Evolutionary conservation across 1,140 invertebrate genomes (phyloP), one percentile per base, ranked within the genome.

Genomic region (Eriosoma lanigerum): DNA sequence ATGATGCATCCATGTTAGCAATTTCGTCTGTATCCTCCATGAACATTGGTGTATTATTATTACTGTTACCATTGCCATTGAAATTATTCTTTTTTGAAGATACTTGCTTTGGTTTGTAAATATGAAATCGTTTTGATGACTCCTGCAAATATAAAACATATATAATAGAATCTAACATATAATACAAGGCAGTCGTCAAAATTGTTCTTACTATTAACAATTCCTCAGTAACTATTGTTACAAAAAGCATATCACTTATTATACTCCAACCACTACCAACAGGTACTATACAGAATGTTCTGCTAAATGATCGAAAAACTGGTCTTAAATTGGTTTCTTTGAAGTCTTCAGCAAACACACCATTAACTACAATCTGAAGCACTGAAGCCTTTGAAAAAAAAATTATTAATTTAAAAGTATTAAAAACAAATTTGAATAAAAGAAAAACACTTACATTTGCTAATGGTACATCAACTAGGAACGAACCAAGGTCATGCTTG

Each of bases 11-110:
- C n/a, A 78, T 60, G 21, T 38, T 56, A 44, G 17, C 4, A 56
- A 78, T 78, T 46, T 78, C 75, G 19, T 78, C 75, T 17, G 17
- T 26, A 48, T 78, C 75, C 5, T 78, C 75, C 75, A 78, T 62
- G 62, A 78, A 62, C 75, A 78, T 78, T 12, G 56, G 44, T 10
- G 9, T 17, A 29, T 58, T 78, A 48, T 62, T 60, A 8, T 62
- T 62, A 48, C 9, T 29, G 13, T 58, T 76, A 2, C 10, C 4
- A 48, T 60, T 62, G 13, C 10, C 4, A 48, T 60, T 62, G 13
- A 0, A 17, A 13, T 32, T 24, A 32, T 58, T 54, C 8, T 21
- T 76, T 24, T 76, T 56, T 44, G n/a, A 24, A 29, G 75, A 62
- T 3, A n/a, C 4, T 29, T 56, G 21, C 21, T 56, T 56, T 26